Base-by-base conservation (phyloP, 2,113 vertebrate species). In the Leucosticte australis region DNA sequence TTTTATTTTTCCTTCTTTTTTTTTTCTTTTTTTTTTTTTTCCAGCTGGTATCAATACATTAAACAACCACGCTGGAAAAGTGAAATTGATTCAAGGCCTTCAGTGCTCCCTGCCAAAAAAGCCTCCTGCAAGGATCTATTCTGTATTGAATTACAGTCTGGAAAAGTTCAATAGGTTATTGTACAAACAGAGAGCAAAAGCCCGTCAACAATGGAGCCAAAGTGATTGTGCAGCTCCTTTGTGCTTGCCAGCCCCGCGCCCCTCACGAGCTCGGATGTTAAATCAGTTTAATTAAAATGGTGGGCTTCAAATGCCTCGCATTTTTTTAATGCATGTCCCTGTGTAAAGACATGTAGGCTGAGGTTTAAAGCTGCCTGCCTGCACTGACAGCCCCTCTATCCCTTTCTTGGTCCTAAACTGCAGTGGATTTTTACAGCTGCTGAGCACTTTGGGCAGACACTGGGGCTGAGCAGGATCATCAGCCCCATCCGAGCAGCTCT, bases 111-210 rank as follows among this genome's bases (percentile, higher is more conserved):
- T 96, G 96, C 95, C 95, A 96, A 97, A 97, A 97, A 97, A 97
- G 93, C 92, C 94, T 96, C 96, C 96, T 95, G 90, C 94, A 92
- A 96, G 94, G 95, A 97, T 97, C 95, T 97, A 96, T 97, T 96
- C 96, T 96, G 90, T 96, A 96, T 97, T 94, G 96, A 97, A 97
- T 97, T 96, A 95, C 96, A 97, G 95, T 94, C 94, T 94, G 93
- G 96, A 96, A 94, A 96, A 95, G 95, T 97, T 97, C 96, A 97
- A 97, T 96, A 97, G 95, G 96, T 97, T 96, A 97, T 97, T 97
- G 95, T 95, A 96, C 96, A 97, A 97, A 97, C 95, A 96, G 95
- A 97, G 94, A 96, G 96, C 83, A 96, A 96, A 96, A 97, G 94
- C 92, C 80, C 79, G 3, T 95, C 96, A 96, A 95, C 96, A 96